Conservation (phyloP, 2,113 vertebrate genomes). For the Dermatemys mawii region DNA sequence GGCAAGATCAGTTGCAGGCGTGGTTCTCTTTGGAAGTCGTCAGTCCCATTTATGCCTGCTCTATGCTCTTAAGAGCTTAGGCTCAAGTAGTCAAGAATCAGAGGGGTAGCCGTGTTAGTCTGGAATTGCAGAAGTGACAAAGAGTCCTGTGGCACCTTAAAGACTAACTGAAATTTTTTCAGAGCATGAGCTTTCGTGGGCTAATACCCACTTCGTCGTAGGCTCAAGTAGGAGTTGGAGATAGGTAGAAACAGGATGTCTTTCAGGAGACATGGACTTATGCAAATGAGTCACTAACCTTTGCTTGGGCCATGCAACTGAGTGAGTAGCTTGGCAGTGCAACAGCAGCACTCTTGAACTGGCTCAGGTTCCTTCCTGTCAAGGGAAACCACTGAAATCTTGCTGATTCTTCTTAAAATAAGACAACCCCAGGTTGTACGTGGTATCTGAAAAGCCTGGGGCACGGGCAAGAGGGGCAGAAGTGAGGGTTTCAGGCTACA, state of each 20-base stretch:
- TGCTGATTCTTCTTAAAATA: neutral
- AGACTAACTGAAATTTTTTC: too few relatives aligned
- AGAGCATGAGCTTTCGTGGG: too few relatives aligned
- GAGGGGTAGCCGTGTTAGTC: too few relatives aligned
- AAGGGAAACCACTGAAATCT: neutral
- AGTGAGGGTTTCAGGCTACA: rapidly evolving
- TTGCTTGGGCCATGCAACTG: neutral
- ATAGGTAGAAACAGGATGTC: slow-evolving; percentile 43
- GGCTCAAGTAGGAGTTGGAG: slow-evolving; percentile 25
- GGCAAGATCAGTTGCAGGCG: neutral
- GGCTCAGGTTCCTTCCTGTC: neutral
- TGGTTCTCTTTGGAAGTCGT: neutral
- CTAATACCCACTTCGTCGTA: too few relatives aligned
- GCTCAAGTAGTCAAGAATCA: too few relatives aligned
- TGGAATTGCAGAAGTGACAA: too few relatives aligned
- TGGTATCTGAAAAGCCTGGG: neutral
- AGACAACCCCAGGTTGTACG: rapidly evolving
- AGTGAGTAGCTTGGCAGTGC: neutral
- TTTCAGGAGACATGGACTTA: neutral
- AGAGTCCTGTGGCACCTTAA: too few relatives aligned
- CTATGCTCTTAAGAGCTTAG: slow-evolving; percentile 43
- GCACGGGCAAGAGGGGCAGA: too few relatives aligned
- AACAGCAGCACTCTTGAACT: neutral
- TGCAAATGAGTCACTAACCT: neutral
- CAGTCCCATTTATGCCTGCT: slow-evolving; percentile 32